These are phyloP conservation scores for Pelusios castaneus DNA, from an alignment of 2,113 vertebrate species.

Conservation along the genomic window DNA sequence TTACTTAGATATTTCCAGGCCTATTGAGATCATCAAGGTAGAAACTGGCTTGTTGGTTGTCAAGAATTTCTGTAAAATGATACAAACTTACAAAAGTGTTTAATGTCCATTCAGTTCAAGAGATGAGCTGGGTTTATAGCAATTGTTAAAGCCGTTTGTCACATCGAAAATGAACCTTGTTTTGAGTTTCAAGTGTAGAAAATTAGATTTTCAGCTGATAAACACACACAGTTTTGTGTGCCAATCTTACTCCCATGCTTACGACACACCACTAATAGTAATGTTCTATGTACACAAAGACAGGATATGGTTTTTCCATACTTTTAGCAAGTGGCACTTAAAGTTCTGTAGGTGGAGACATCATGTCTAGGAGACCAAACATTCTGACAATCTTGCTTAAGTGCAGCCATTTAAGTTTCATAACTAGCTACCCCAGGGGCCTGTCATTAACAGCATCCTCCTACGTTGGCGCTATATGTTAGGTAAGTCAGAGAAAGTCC, in stretches of 20 bases:
- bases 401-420: conserved; percentile 81
- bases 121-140: background rate
- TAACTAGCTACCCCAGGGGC: conserved; percentile 75
- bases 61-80: background rate
- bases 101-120: background rate
- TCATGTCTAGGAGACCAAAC: conserved; percentile 80
- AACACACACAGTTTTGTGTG: background rate
- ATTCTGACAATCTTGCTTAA: conserved; percentile 80
- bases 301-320: conserved; percentile 91
- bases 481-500: conserved; percentile 72
- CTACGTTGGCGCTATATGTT: conserved; percentile 51
- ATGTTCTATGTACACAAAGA: conserved; percentile 73
- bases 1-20: background rate
- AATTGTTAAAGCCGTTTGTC: background rate
- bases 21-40: background rate
- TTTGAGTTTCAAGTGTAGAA: background rate
- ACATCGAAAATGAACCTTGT: rapidly evolving
- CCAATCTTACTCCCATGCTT: conserved; percentile 72
- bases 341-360: conserved; percentile 87
- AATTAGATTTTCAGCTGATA: background rate
- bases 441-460: conserved; percentile 66
- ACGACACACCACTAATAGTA: conserved; percentile 79
- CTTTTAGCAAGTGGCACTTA: conserved; percentile 83
- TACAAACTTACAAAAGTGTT: background rate
- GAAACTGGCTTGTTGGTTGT: rapidly evolving